Evolutionary conservation across 2,113 vertebrate genomes (phyloP).

Genomic region (Pachypanchax playfairii): DNA sequence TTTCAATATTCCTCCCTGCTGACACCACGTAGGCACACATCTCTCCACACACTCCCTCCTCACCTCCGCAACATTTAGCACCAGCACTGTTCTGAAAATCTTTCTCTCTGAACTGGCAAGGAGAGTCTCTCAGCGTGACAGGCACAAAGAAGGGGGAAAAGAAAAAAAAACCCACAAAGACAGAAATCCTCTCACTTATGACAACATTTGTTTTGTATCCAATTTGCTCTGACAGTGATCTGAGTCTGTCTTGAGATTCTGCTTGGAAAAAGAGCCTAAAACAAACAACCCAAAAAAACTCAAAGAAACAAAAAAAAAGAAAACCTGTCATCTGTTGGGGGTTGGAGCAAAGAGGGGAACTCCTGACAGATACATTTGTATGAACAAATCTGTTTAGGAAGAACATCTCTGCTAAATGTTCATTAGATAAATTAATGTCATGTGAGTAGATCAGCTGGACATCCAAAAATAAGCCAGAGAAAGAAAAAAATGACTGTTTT

Average conservation of each 20-base stretch:
- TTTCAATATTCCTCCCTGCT: conserved; percentile 74
- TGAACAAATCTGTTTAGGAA: conserved; percentile 55
- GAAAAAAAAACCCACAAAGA: conserved; percentile 6
- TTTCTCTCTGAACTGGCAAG: conserved; percentile 61
- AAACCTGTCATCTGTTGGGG: conserved; percentile 12
- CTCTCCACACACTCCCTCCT: conserved; percentile 56
- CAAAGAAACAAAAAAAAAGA: not conserved
- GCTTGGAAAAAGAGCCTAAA: conserved; percentile 22
- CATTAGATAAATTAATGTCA: conserved; percentile 77
- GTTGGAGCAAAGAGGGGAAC: conserved; percentile 11
- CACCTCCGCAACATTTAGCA: conserved; percentile 62
- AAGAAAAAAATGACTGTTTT: conserved; percentile 67
- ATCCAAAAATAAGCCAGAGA: conserved; percentile 70
- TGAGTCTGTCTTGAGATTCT: conserved; percentile 37
- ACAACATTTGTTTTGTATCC: conserved; percentile 60
- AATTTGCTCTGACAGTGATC: conserved; percentile 66
- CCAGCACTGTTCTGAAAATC: conserved; percentile 56
- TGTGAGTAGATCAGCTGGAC: conserved; percentile 76
- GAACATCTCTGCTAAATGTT: conserved; percentile 66
- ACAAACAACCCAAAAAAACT: no score
- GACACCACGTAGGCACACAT: conserved; percentile 59
- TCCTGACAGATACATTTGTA: conserved; percentile 62
- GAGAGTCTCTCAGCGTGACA: conserved; percentile 56
- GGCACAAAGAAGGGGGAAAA: conserved; percentile 11
- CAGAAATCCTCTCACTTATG: conserved; percentile 42